A percentile compares a stretch with the other conserved stretches of the same genome.
Evolutionary conservation across 1,140 invertebrate genomes (phyloP).

Genomic region (Hyles vespertilio): DNA sequence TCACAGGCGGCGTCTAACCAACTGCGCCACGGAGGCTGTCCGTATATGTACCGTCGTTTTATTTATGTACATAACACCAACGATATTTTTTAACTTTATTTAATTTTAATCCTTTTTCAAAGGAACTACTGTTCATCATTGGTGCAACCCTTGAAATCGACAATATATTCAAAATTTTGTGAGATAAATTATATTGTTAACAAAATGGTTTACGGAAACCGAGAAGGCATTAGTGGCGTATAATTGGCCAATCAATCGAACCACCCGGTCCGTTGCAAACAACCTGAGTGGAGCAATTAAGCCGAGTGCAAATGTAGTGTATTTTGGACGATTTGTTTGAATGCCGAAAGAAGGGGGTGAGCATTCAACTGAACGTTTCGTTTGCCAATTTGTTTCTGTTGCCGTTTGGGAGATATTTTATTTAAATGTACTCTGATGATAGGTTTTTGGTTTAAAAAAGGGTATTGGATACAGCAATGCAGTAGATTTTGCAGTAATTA

Average conservation of each 20-base stretch:
- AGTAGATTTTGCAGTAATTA: no score
- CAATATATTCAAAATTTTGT: not conserved
- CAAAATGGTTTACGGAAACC: constrained; percentile 26
- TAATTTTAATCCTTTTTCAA: not conserved
- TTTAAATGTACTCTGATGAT: no score
- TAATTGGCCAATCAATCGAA: constrained; percentile 58
- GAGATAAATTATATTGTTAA: constrained; percentile 14
- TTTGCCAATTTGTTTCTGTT: constrained; percentile 7
- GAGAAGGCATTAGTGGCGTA: constrained; percentile 33
- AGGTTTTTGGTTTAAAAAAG: no score
- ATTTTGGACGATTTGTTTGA: constrained; percentile 31
- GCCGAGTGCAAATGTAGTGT: constrained; percentile 28
- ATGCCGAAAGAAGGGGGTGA: constrained; percentile 13
- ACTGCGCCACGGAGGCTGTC: no score
- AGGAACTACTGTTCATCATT: not conserved
- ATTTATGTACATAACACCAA: no score
- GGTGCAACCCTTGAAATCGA: not conserved
- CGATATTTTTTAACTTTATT: no score
- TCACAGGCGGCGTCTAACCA: no score
- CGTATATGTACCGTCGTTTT: no score
- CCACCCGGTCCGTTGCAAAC: constrained; percentile 35
- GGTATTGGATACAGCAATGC: no score
- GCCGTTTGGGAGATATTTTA: no score
- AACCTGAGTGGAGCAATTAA: constrained; percentile 44
- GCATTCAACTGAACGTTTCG: not conserved